Percentiles rank a stretch among this genome's conserved stretches.
These are phyloP conservation scores for Marronus borbonicus DNA, from an alignment of 2,888 invertebrate genomes.

Conservation along the genomic window DNA sequence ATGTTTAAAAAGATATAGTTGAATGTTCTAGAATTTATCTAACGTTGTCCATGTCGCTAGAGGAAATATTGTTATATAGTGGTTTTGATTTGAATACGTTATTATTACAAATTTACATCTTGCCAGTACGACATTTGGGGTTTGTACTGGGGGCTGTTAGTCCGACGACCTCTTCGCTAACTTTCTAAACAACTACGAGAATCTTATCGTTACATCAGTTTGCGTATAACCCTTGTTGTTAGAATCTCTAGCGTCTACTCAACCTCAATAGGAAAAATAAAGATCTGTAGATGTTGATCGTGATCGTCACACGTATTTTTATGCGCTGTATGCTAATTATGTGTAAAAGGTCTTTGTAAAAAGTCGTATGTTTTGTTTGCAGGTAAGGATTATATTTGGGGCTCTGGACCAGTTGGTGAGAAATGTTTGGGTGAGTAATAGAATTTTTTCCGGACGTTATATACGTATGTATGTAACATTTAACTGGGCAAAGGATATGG, in stretches of 20 bases:
- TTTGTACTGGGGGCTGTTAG: conserved; percentile 3
- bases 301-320: conserved; percentile 22
- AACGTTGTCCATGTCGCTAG: no score
- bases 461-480: not conserved
- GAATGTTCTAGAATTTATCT: no score
- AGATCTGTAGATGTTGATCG: not conserved
- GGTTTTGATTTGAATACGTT: no score
- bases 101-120: no score
- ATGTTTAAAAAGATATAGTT: no score
- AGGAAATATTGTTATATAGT: no score
- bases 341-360: conserved; percentile 16
- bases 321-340: conserved; percentile 21
- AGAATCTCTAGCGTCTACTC: not conserved
- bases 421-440: conserved; percentile 75
- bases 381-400: conserved; percentile 80
- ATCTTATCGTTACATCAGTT: conserved; percentile 8
- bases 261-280: conserved; percentile 1
- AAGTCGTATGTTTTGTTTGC: conserved; percentile 45
- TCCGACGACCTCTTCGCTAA: conserved; percentile 1
- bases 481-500: conserved; percentile 18
- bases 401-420: conserved; percentile 74
- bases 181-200: not conserved
- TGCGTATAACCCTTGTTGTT: not conserved
- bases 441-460: conserved; percentile 6
- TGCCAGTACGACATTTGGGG: not conserved